Evolutionary conservation across 2,888 invertebrate species (phyloP).

Genomic region (Invenusta paracnida): DNA sequence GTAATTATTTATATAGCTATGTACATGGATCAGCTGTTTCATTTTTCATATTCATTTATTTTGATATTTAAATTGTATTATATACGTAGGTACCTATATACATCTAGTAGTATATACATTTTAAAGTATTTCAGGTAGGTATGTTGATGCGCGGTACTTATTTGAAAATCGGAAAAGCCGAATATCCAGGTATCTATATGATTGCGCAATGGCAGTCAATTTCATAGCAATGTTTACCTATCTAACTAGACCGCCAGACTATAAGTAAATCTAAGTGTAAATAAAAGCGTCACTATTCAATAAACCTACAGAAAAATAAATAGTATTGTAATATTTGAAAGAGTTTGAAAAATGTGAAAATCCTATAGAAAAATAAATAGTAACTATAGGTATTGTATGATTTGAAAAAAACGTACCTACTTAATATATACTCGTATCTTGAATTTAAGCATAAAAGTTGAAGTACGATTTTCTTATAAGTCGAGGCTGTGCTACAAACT

Average conservation of each 20-base stretch:
- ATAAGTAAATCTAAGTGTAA: not conserved
- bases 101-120: too few relatives aligned
- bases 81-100: too few relatives aligned
- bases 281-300: not conserved
- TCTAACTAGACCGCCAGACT: not conserved
- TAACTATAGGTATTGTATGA: not conserved
- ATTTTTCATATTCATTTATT: too few relatives aligned
- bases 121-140: too few relatives aligned
- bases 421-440: conserved; percentile 15
- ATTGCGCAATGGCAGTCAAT: not conserved
- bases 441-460: conserved; percentile 13
- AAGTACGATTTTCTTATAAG: not conserved
- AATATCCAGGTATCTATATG: not conserved
- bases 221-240: not conserved
- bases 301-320: not conserved
- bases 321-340: not conserved
- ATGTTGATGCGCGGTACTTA: too few relatives aligned
- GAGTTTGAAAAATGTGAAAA: not conserved
- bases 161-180: too few relatives aligned
- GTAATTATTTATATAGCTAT: too few relatives aligned
- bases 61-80: too few relatives aligned
- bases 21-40: too few relatives aligned
- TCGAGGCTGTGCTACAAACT: not conserved
- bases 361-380: not conserved
- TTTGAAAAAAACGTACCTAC: conserved; percentile 9